phyloP scores from a whole-genome alignment of 1,140 invertebrate genomes.

The Charaxes varanes region DNA sequence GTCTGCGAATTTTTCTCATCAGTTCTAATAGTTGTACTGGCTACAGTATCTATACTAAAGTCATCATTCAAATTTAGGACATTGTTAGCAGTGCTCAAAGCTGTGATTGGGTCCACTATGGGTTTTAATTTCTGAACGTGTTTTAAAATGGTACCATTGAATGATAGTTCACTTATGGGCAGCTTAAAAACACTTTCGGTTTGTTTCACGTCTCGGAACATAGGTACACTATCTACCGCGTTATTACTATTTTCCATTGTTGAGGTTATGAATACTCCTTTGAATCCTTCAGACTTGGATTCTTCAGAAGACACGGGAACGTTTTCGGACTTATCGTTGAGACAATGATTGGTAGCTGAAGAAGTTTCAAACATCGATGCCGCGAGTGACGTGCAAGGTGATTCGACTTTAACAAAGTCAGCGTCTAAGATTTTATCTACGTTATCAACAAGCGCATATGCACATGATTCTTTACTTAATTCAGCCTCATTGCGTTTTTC shows the following conservation, averaged over 20 bases:
- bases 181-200: constrained; percentile 60
- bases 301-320: constrained; percentile 49
- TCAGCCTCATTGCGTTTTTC: constrained; percentile 34
- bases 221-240: constrained; percentile 60
- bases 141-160: constrained; percentile 64
- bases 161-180: constrained; percentile 63
- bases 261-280: constrained; percentile 56
- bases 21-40: background rate
- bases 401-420: constrained; percentile 38
- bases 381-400: constrained; percentile 30
- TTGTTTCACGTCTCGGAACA: constrained; percentile 47
- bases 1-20: constrained; percentile 10
- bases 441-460: constrained; percentile 28
- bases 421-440: constrained; percentile 33
- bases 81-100: constrained; percentile 37
- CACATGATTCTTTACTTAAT: constrained; percentile 31
- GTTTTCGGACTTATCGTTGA: constrained; percentile 49
- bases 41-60: constrained; percentile 9
- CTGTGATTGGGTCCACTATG: constrained; percentile 58
- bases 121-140: constrained; percentile 67
- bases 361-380: constrained; percentile 44
- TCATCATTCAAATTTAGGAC: constrained; percentile 31
- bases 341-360: constrained; percentile 34
- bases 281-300: constrained; percentile 41
- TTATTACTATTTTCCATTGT: constrained; percentile 73